Evolutionary conservation across 2,888 invertebrate genomes (phyloP).

Genomic region (Xylota segnis): DNA sequence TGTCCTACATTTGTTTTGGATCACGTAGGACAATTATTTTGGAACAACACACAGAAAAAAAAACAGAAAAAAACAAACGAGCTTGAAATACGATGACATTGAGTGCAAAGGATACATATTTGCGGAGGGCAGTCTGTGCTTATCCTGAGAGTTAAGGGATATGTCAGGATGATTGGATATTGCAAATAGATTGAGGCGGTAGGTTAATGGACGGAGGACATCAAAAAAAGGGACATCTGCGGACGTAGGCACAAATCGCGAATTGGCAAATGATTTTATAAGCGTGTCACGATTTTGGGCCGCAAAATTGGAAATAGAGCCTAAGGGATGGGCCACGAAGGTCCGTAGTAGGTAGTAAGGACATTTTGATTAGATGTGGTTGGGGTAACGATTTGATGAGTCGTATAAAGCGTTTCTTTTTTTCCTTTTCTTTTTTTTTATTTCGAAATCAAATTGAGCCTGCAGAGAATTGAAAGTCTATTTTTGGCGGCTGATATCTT

Average conservation of each 20-base stretch:
- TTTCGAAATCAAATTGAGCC: not conserved
- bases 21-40: conserved; percentile 66
- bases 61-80: not conserved
- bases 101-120: conserved; percentile 15
- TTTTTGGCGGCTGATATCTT: too few species aligned
- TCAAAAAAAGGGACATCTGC: conserved; percentile 32
- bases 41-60: not conserved
- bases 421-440: conserved; percentile 3
- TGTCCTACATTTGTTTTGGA: conserved; percentile 36
- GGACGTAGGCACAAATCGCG: conserved; percentile 45
- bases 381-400: conserved; percentile 42
- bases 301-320: conserved; percentile 62
- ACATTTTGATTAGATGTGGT: conserved; percentile 51
- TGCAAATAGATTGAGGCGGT: conserved; percentile 45
- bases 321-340: conserved; percentile 17
- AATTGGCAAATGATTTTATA: conserved; percentile 48
- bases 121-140: not conserved
- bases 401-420: conserved; percentile 1
- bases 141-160: conserved; percentile 28
- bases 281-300: conserved; percentile 62
- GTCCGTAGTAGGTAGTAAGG: not conserved
- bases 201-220: conserved; percentile 3
- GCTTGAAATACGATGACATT: conserved; percentile 19
- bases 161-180: conserved; percentile 60
- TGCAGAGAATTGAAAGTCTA: conserved; percentile 2